Percentiles rank a stretch among this genome's conserved stretches.
These are phyloP conservation scores for Perizoma affinitatum DNA, from an alignment of 2,888 invertebrate species.

Conservation along the genomic window DNA sequence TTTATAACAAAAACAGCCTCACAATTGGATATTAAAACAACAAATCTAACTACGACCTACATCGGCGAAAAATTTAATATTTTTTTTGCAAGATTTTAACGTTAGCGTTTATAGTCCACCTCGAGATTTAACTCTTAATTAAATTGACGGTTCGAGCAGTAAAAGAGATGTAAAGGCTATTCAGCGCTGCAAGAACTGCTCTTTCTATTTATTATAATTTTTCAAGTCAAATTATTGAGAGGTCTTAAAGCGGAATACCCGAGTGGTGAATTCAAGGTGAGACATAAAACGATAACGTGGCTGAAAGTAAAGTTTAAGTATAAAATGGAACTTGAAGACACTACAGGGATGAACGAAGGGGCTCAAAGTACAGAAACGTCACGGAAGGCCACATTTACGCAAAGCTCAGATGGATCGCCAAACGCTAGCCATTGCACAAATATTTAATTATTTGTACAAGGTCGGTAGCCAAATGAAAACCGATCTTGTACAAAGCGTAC, in stretches of 20 bases:
- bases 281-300: constrained; percentile 57
- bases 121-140: constrained; percentile 42
- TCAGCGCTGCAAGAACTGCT: constrained; percentile 8
- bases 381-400: constrained; percentile 56
- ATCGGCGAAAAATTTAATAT: constrained; percentile 44
- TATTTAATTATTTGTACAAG: constrained; percentile 13
- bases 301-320: constrained; percentile 24
- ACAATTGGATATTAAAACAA: constrained; percentile 42
- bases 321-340: constrained; percentile 51
- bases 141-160: constrained; percentile 38
- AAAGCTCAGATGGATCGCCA: constrained; percentile 48
- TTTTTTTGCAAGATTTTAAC: constrained; percentile 36
- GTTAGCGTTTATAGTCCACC: constrained; percentile 51
- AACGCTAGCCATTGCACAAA: constrained; percentile 5
- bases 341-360: constrained; percentile 44
- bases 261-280: constrained; percentile 53
- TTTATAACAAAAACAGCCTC: constrained; percentile 46
- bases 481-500: not conserved
- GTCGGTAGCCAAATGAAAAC: not conserved
- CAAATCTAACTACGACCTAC: constrained; percentile 54
- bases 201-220: constrained; percentile 18
- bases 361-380: constrained; percentile 46
- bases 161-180: constrained; percentile 32
- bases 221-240: constrained; percentile 39
- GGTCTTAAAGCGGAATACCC: constrained; percentile 33